Evolutionary conservation across 2,888 invertebrate species (phyloP).

Genomic region (Drosophila anomalipes): DNA sequence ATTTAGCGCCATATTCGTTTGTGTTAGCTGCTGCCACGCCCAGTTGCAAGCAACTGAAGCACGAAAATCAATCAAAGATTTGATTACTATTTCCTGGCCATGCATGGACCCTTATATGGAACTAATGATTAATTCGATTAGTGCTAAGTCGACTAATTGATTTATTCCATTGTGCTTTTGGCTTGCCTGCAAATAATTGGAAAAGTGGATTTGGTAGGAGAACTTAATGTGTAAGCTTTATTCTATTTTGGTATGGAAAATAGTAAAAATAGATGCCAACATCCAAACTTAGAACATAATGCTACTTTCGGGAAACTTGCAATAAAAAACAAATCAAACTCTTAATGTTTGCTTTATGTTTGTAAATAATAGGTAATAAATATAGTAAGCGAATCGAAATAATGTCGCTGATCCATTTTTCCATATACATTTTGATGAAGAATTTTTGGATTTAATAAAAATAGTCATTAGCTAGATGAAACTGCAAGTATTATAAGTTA

Average conservation of each 20-base stretch:
- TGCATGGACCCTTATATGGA: slow-evolving; percentile 57
- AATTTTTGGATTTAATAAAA: not conserved
- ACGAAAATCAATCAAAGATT: slow-evolving; percentile 48
- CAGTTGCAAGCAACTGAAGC: slow-evolving; percentile 54
- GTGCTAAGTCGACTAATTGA: slow-evolving; percentile 26
- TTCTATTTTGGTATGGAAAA: not conserved
- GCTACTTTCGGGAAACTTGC: not conserved
- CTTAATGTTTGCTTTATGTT: no score
- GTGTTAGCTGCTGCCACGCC: slow-evolving; percentile 58
- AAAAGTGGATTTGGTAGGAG: not conserved
- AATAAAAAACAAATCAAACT: not conserved
- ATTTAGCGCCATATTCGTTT: slow-evolving; percentile 65
- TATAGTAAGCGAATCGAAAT: not conserved
- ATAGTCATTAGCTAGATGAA: not conserved
- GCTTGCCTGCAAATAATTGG: not conserved
- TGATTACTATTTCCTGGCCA: slow-evolving; percentile 37
- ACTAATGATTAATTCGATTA: slow-evolving; percentile 34
- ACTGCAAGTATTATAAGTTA: not conserved
- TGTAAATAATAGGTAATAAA: not conserved
- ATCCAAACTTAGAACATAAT: not conserved
- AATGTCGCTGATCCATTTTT: not conserved
- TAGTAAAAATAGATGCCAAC: not conserved
- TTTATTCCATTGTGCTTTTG: slow-evolving; percentile 23
- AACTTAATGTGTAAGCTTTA: not conserved
- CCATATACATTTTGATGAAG: not conserved